Percentiles rank a stretch among this genome's conserved stretches.
These are phyloP conservation scores for Heliconius cydno DNA, from an alignment of 2,888 invertebrate species.

Conservation along the genomic window DNA sequence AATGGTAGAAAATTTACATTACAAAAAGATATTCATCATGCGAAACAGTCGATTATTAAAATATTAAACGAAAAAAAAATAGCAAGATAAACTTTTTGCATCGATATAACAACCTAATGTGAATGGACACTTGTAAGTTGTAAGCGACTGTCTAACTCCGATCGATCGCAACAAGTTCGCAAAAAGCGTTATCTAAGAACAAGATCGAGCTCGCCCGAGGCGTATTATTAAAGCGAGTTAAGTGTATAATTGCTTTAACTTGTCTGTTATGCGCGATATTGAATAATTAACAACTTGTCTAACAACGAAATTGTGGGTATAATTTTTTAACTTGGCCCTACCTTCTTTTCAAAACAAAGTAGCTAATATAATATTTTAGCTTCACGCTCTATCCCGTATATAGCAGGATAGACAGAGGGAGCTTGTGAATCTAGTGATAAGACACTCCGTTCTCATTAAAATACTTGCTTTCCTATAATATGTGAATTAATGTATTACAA, in stretches of 20 bases:
- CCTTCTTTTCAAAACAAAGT: background rate
- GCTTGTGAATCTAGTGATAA: too few species aligned
- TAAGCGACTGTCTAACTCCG: slow-evolving; percentile 3
- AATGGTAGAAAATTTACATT: too few species aligned
- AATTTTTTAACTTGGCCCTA: background rate
- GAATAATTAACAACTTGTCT: slow-evolving; percentile 56
- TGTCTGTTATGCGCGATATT: slow-evolving; percentile 57
- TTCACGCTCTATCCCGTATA: too few species aligned
- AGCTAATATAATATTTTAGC: too few species aligned
- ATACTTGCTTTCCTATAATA: background rate
- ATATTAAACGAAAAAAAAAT: background rate
- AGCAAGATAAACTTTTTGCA: background rate
- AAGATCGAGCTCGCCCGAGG: slow-evolving; percentile 55
- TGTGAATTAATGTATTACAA: background rate
- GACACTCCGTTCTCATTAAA: too few species aligned
- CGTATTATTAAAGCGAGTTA: slow-evolving; percentile 71
- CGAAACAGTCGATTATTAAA: background rate
- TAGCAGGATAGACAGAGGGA: too few species aligned
- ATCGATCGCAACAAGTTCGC: slow-evolving; percentile 33
- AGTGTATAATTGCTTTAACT: slow-evolving; percentile 72
- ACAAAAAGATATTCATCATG: background rate
- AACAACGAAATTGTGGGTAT: slow-evolving; percentile 38
- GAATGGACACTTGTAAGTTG: slow-evolving; percentile 9
- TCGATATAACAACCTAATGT: background rate
- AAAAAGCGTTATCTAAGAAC: slow-evolving; percentile 34